These are phyloP conservation scores for Leucania comma DNA, from an alignment of 2,888 invertebrate species.

Conservation along the genomic window DNA sequence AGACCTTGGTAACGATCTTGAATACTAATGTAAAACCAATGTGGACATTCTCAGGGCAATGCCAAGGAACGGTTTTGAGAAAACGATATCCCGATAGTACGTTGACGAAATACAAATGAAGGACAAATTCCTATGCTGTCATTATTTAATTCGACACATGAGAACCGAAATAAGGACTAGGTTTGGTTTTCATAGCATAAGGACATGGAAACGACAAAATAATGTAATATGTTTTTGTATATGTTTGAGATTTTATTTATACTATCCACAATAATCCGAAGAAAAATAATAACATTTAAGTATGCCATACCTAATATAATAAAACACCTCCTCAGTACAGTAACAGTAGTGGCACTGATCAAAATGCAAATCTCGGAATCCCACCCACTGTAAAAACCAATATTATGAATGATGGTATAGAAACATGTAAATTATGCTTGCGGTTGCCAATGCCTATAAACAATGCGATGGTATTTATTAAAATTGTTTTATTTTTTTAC, in stretches of 20 bases:
- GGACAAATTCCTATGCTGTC: slow-evolving; percentile 83
- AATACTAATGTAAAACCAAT: slow-evolving; percentile 80
- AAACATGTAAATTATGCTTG: slow-evolving; percentile 66
- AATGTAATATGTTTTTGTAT: too few species aligned
- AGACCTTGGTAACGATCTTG: slow-evolving; percentile 68
- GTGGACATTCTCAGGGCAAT: slow-evolving; percentile 83
- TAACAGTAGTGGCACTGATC: slow-evolving; percentile 23
- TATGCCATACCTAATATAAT: not conserved
- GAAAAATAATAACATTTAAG: not conserved
- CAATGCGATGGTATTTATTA: slow-evolving; percentile 70
- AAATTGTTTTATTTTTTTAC: slow-evolving; percentile 75
- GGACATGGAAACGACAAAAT: not conserved
- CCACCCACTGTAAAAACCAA: slow-evolving; percentile 57
- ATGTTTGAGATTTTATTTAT: not conserved
- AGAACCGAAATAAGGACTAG: slow-evolving; percentile 74
- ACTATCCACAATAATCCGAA: not conserved
- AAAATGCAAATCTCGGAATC: slow-evolving; percentile 47
- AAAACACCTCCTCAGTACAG: not conserved
- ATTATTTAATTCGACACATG: slow-evolving; percentile 83
- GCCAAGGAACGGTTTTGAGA: slow-evolving; percentile 88
- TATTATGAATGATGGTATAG: slow-evolving; percentile 59
- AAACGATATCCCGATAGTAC: slow-evolving; percentile 87
- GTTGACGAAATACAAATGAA: slow-evolving; percentile 82
- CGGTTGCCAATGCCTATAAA: slow-evolving; percentile 70
- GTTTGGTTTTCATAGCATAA: not conserved